Base-by-base conservation (phyloP, 1,140 invertebrate genomes). In the Harlomillsia oculata region DNA sequence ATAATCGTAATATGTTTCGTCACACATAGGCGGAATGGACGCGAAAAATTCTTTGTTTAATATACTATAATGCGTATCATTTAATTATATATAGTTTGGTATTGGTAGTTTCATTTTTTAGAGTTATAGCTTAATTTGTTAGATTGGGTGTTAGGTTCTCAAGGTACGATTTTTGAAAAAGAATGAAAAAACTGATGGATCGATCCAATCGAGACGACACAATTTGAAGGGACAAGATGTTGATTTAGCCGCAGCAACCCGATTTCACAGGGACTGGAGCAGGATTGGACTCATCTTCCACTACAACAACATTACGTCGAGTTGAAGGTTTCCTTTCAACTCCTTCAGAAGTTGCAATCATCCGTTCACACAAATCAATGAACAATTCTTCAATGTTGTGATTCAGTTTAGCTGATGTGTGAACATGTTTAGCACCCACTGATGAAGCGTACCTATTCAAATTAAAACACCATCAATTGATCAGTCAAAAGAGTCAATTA, bases 361-460 rank as follows among this genome's bases (percentile, higher is more conserved):
- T 84, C 41, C 77, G 70, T 46, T 82, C 80, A 18, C 85, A 86
- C 43, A 97, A 72, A 62, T 90, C 82, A 37, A 94, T 69, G 72
- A 98, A 98, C 69, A 98, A 76, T 63, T 97, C 91, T 68, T 95
- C 87, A 20, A 98, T 88, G 25, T 89, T 88, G 71, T 84, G 78
- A 71, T 97, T 97, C 21, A 84, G 71, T 74, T 98, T 98, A 0
- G 96, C 96, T 23, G 95, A 97, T 14, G 92, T 95, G 64, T 92
- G 84, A 74, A 84, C 90, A 74, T 97, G 94, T 58, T 81, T 80
- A n/a, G 95, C 95, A 36, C 89, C 90, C 9, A 97, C 94, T 66
- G 87, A 85, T 53, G 79, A 77, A 9, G 95, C 85, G 74, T 95
- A 96, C 34, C 89, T 92, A n/a, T n/a, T n/a, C 62, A 60, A 73